Base-by-base conservation (phyloP, 2,888 invertebrate genomes). In the Iselma pallidipennis region DNA sequence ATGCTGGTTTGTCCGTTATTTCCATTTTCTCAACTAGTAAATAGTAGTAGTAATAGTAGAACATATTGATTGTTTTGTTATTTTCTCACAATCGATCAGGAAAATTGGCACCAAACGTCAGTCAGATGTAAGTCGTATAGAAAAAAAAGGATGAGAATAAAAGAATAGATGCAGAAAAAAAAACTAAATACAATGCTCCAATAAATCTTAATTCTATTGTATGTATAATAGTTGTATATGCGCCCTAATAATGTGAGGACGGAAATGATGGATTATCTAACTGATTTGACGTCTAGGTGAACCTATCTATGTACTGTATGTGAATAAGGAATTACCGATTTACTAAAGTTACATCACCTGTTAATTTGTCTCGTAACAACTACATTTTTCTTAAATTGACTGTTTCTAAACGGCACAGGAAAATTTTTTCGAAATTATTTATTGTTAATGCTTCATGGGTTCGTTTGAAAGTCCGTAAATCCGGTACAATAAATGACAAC, bases 1-100 rank as follows among this genome's bases (percentile, higher is more conserved):
- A 28, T 29, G 21, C 33, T 57, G 28, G 10, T 14, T 55, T 55
- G 58, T 21, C 57, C 49, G 51, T 58, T 28, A 48, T 45, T 45
- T 51, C 10, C n/a, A 51, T 49, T 51, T n/a, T n/a, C n/a, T n/a
- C n/a, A n/a, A n/a, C n/a, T n/a, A n/a, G n/a, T n/a, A n/a, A n/a
- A n/a, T n/a, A n/a, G n/a, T n/a, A n/a, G n/a, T n/a, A n/a, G n/a
- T n/a, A n/a, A n/a, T n/a, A n/a, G n/a, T n/a, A n/a, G n/a, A n/a
- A n/a, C n/a, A n/a, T n/a, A n/a, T 56, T 49, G 50, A 54, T 59
- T 60, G 61, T 60, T 63, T 61, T 31, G 54, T 56, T 45, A 66
- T 57, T 69, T 78, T 78, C 77, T 71, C 78, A 78, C 76, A 73
- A 78, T 78, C 79, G 75, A 78, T 79, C 78, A 78, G 69, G 64